Percentiles rank a stretch among this genome's conserved stretches.
These are phyloP conservation scores for Alentia gelatinosa DNA, from an alignment of 2,888 invertebrate genomes.

Conservation along the genomic window DNA sequence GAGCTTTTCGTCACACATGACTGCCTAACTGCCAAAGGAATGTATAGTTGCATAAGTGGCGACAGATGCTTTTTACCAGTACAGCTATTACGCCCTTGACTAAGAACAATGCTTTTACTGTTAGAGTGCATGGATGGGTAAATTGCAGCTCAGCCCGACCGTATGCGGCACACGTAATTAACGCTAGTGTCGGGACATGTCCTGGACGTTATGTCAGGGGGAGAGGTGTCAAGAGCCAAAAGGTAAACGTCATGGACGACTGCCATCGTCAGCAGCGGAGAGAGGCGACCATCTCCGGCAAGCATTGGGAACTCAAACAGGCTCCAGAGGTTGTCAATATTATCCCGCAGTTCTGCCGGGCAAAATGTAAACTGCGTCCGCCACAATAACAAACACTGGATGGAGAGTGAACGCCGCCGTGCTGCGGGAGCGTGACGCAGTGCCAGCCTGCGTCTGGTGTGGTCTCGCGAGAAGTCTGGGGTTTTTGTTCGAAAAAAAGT, in stretches of 20 bases:
- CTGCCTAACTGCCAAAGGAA: neutral
- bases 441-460: neutral
- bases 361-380: conserved; percentile 25
- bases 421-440: neutral
- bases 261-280: neutral
- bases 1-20: neutral
- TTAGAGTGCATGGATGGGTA: neutral
- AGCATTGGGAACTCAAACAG: conserved; percentile 32
- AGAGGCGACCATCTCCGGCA: neutral
- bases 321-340: conserved; percentile 16
- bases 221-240: neutral
- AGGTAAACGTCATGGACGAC: conserved; percentile 32
- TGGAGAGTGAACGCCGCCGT: neutral
- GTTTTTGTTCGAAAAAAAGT: neutral
- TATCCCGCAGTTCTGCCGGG: neutral
- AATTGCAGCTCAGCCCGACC: neutral
- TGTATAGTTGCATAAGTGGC: neutral
- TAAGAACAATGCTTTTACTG: neutral
- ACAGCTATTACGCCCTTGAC: neutral
- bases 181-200: neutral
- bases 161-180: conserved; percentile 38
- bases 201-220: neutral
- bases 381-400: conserved; percentile 37
- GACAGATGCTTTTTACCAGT: conserved; percentile 9
- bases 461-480: neutral